phyloP scores from a whole-genome alignment of 1,140 invertebrate species.

The Cryptotermes secundus region DNA sequence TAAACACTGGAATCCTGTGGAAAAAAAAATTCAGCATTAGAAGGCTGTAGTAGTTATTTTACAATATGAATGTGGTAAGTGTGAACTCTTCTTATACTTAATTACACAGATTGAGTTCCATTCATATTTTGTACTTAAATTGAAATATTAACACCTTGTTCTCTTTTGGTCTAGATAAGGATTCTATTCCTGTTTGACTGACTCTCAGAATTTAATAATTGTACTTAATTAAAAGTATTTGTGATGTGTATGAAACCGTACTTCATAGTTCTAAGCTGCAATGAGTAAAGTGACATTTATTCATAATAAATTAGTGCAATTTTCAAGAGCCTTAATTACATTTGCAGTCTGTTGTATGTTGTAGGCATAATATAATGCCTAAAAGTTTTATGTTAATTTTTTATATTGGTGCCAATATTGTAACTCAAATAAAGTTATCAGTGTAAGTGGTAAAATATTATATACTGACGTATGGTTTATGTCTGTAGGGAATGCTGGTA shows the following conservation, averaged over 20 bases:
- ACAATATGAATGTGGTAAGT: not conserved
- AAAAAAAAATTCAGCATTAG: not conserved
- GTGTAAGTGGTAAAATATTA: not conserved
- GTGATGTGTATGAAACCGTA: constrained; percentile 22
- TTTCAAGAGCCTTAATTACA: not conserved
- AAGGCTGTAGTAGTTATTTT: not conserved
- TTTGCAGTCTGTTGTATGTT: not conserved
- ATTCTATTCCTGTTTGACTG: constrained; percentile 24
- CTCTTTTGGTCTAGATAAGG: not conserved
- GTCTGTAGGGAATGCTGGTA: no score
- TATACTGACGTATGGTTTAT: no score
- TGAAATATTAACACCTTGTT: not conserved
- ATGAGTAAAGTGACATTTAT: not conserved
- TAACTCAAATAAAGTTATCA: constrained; percentile 17
- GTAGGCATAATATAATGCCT: not conserved
- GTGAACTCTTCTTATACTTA: not conserved
- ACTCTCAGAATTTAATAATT: constrained; percentile 22
- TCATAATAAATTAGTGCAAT: constrained; percentile 24
- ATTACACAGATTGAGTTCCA: not conserved
- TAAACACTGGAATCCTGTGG: not conserved
- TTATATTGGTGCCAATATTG: constrained; percentile 23
- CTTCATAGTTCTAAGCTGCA: not conserved
- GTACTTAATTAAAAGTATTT: constrained; percentile 22
- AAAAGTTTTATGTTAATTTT: constrained; percentile 5
- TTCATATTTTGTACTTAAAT: not conserved